A percentile compares a stretch with the other conserved stretches of the same genome.
These are phyloP conservation scores for Thripadectes ignobilis DNA, from an alignment of 2,797 vertebrate species.

Conservation along the genomic window DNA sequence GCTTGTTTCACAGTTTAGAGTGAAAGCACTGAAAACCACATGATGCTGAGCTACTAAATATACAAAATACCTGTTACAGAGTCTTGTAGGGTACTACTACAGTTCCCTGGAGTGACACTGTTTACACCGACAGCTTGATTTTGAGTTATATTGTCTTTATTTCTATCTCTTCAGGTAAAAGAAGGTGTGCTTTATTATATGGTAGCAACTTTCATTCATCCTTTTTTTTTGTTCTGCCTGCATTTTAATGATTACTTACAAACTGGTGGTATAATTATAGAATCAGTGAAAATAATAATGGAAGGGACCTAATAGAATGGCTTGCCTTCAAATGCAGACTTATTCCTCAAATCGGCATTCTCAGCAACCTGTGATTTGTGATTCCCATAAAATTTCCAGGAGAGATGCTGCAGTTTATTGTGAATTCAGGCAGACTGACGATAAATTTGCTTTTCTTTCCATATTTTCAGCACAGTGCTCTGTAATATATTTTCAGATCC, in stretches of 20 bases:
- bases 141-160: constrained; percentile 2
- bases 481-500: neutral
- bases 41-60: neutral
- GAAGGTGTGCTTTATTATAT: neutral
- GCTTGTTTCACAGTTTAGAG: neutral
- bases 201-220: neutral
- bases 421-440: neutral
- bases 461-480: neutral
- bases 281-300: constrained; percentile 3
- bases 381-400: constrained; percentile 12
- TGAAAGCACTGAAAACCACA: neutral
- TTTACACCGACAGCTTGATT: neutral
- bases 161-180: neutral
- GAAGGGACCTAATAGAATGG: neutral
- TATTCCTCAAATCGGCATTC: constrained; percentile 8
- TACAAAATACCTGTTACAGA: neutral
- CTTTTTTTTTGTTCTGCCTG: neutral
- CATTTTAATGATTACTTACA: neutral
- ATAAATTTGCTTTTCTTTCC: constrained; percentile 7
- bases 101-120: neutral
- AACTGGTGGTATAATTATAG: constrained; percentile 17
- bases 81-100: neutral
- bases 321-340: neutral
- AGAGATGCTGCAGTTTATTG: neutral
- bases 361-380: neutral